A percentile compares a stretch with the other conserved stretches of the same genome.
phyloP scores from a whole-genome alignment of 1,140 invertebrate genomes.

The Papilio polyxenes region DNA sequence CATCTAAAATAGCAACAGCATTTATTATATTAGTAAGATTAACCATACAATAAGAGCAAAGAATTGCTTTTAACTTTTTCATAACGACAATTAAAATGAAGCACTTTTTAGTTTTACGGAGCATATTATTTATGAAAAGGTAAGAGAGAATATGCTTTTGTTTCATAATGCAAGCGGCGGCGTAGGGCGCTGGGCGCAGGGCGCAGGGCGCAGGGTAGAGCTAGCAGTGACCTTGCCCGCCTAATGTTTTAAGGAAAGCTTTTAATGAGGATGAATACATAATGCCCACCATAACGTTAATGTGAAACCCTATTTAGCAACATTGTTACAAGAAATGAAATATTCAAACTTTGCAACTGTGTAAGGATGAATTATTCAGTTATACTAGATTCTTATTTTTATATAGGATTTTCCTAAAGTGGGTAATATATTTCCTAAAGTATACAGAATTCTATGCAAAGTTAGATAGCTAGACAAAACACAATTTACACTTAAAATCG shows the following conservation, averaged over 20 bases:
- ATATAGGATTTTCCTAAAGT: too few species aligned
- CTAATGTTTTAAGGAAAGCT: constrained; percentile 7
- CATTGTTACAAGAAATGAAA: background rate
- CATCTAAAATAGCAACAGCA: too few species aligned
- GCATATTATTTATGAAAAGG: background rate
- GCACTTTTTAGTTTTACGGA: background rate
- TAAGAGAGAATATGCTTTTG: background rate
- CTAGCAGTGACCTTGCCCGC: constrained; percentile 7
- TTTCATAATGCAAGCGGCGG: background rate
- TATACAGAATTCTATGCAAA: too few species aligned
- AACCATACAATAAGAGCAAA: too few species aligned
- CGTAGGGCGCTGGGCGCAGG: background rate
- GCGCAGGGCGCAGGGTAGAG: background rate
- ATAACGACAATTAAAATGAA: background rate
- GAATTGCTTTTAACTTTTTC: background rate
- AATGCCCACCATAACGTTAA: background rate
- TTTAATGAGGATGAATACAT: constrained; percentile 7
- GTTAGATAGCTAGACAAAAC: too few species aligned
- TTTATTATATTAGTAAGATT: too few species aligned
- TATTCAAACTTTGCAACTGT: background rate
- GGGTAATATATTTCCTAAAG: too few species aligned
- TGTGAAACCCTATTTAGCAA: background rate
- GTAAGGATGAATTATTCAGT: background rate
- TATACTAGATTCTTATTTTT: too few species aligned
- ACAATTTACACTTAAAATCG: too few species aligned